A percentile compares a stretch with the other conserved stretches of the same genome.
phyloP scores from a whole-genome alignment of 2,113 vertebrate species.

The Leucopsar rothschildi region DNA sequence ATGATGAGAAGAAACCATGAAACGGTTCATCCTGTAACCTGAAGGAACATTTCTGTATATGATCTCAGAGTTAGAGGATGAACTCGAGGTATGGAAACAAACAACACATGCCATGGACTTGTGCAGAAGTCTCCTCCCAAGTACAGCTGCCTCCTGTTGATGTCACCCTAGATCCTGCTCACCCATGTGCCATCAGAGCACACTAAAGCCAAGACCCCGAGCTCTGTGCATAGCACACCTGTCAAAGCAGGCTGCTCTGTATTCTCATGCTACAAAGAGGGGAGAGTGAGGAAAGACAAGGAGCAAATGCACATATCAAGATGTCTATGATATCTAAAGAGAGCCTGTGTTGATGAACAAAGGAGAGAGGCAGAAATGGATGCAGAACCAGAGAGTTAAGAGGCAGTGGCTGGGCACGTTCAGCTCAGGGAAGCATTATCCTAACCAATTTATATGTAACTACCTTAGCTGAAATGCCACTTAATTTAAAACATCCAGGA shows the following conservation, averaged over 20 bases:
- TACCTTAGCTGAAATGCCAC: background rate
- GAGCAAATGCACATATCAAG: background rate
- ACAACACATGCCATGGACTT: rapidly evolving
- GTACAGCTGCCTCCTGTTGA: background rate
- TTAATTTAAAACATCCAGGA: slow-evolving; percentile 29
- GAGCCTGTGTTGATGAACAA: background rate
- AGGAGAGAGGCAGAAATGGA: background rate
- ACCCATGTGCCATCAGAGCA: background rate
- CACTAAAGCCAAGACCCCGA: background rate
- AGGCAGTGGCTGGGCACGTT: background rate
- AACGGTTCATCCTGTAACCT: background rate
- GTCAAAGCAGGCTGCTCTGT: background rate
- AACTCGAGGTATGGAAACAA: background rate
- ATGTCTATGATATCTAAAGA: background rate
- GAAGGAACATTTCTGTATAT: background rate
- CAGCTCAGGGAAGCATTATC: background rate
- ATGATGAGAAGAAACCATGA: background rate
- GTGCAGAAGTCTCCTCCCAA: background rate
- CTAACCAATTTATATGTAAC: background rate
- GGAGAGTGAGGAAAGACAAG: background rate
- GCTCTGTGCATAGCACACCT: background rate
- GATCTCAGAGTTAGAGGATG: background rate
- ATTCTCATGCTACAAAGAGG: background rate
- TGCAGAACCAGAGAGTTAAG: background rate
- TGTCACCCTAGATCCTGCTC: background rate